phyloP scores from a whole-genome alignment of 2,888 invertebrate genomes.

The Bombylius discolor region DNA sequence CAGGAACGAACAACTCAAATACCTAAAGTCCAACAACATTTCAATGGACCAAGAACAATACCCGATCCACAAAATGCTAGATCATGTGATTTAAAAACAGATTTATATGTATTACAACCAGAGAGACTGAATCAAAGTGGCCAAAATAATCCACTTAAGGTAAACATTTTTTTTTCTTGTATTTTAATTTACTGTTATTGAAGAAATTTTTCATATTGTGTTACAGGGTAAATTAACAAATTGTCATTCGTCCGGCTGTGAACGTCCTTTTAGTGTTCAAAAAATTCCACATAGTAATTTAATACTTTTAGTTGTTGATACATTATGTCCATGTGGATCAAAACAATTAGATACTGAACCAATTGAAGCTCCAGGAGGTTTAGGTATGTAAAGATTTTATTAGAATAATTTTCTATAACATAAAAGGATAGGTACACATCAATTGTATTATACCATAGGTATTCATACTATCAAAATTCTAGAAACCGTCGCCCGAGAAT shows the following conservation, averaged over 20 bases:
- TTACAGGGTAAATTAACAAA: slow-evolving; percentile 65
- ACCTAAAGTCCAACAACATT: slow-evolving; percentile 29
- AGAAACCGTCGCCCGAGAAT: too few relatives aligned
- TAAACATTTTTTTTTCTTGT: slow-evolving; percentile 10
- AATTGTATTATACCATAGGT: too few relatives aligned
- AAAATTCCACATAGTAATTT: slow-evolving; percentile 84
- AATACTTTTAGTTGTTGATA: slow-evolving; percentile 77
- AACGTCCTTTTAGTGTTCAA: slow-evolving; percentile 84
- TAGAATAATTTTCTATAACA: too few relatives aligned
- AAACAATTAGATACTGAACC: slow-evolving; percentile 74
- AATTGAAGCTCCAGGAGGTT: slow-evolving; percentile 50
- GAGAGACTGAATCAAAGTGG: slow-evolving; percentile 63
- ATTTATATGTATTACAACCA: slow-evolving; percentile 73
- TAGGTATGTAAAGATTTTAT: slow-evolving; percentile 22
- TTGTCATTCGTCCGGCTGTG: slow-evolving; percentile 77
- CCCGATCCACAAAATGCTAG: slow-evolving; percentile 50
- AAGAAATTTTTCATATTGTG: background rate
- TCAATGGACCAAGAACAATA: slow-evolving; percentile 33
- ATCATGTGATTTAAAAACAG: slow-evolving; percentile 77
- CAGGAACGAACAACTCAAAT: slow-evolving; percentile 32
- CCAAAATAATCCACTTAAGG: slow-evolving; percentile 67
- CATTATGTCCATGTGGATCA: slow-evolving; percentile 75
- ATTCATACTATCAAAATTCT: too few relatives aligned
- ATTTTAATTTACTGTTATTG: background rate
- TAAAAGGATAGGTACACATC: too few relatives aligned